These are phyloP conservation scores for Terrapene triunguis DNA, from an alignment of 2,113 vertebrate genomes.

Conservation along the genomic window DNA sequence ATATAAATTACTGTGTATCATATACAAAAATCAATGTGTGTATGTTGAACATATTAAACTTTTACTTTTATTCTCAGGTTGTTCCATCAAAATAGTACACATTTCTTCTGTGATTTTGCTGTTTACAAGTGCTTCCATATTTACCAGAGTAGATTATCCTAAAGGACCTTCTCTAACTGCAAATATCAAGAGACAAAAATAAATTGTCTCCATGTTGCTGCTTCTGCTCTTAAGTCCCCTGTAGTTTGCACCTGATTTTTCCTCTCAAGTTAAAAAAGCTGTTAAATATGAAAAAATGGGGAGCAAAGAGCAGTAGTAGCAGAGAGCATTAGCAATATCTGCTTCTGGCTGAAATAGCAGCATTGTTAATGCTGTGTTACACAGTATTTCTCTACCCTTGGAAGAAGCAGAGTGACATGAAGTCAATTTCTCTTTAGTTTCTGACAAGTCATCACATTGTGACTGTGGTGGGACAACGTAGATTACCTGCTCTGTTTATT, in stretches of 20 bases:
- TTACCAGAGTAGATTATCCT: background rate
- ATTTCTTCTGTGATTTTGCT: background rate
- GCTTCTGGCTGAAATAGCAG: background rate
- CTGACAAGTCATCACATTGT: background rate
- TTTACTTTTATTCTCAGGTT: background rate
- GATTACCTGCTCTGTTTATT: background rate
- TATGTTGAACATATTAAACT: background rate
- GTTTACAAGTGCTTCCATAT: background rate
- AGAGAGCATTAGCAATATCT: background rate
- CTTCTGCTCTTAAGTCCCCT: background rate
- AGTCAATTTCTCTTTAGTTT: constrained; percentile 52
- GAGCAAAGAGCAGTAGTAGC: background rate
- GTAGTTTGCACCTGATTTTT: background rate
- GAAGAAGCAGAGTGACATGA: background rate
- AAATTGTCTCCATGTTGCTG: background rate
- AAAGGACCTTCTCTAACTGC: background rate
- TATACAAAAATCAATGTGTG: background rate
- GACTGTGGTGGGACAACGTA: background rate
- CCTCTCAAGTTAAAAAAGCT: background rate
- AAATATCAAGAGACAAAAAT: background rate
- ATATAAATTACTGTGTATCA: background rate
- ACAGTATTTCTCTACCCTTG: background rate
- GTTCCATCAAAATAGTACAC: background rate
- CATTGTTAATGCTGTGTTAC: background rate
- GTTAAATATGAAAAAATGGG: background rate